Conservation (phyloP, 1,140 invertebrate species). For the Stegodyphus dumicola region DNA sequence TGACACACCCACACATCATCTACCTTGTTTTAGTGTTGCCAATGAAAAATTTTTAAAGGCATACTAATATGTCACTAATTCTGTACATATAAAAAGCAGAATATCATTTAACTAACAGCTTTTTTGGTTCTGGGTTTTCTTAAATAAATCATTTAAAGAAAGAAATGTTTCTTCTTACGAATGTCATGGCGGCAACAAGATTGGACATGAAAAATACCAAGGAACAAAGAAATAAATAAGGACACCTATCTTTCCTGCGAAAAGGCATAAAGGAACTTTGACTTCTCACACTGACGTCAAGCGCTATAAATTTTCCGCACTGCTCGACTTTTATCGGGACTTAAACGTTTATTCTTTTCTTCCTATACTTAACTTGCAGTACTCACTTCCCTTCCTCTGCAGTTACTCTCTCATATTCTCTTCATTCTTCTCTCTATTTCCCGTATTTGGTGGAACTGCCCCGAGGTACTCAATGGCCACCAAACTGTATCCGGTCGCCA, state of each 20-base stretch:
- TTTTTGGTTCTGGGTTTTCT: too few species aligned
- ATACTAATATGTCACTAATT: too few species aligned
- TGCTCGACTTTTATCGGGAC: constrained; percentile 49
- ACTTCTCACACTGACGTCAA: constrained; percentile 16
- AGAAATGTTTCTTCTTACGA: too few species aligned
- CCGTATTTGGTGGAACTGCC: background rate
- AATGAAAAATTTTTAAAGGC: too few species aligned
- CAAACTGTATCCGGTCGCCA: too few species aligned
- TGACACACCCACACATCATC: too few species aligned
- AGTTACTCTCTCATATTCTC: background rate
- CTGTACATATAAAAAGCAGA: too few species aligned
- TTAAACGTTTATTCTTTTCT: constrained; percentile 44
- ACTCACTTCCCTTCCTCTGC: background rate
- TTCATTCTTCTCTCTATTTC: constrained; percentile 3
- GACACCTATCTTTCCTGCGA: background rate
- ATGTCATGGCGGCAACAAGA: too few species aligned
- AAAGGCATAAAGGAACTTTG: constrained; percentile 33
- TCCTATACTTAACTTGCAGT: background rate
- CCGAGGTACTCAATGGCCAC: too few species aligned
- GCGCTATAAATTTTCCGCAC: constrained; percentile 46
- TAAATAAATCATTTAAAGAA: too few species aligned
- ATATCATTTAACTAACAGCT: too few species aligned
- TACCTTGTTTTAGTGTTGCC: too few species aligned
- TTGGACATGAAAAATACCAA: background rate
- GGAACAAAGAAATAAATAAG: background rate